Conservation (phyloP, 1,140 invertebrate genomes). For the Cephus cinctus region DNA sequence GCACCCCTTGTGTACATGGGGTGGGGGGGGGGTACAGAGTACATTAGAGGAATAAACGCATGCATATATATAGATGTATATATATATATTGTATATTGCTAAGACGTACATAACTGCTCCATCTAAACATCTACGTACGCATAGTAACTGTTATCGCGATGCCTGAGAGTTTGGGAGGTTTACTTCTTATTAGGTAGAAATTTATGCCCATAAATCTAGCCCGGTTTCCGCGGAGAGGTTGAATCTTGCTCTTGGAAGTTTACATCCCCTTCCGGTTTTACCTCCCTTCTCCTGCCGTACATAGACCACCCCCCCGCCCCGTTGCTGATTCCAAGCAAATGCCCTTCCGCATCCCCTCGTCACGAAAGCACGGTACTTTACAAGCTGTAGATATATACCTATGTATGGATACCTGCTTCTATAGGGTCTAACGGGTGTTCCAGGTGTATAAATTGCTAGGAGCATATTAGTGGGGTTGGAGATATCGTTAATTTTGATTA, state of each 20-base stretch:
- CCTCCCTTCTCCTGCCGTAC: conserved; percentile 16
- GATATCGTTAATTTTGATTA: too few species aligned
- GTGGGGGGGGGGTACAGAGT: too few species aligned
- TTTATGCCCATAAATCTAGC: conserved; percentile 46
- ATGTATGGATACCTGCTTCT: too few species aligned
- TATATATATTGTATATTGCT: too few species aligned
- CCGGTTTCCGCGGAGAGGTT: conserved; percentile 39
- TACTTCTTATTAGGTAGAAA: conserved; percentile 44
- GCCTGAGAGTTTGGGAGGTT: conserved; percentile 19
- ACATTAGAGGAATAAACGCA: too few species aligned
- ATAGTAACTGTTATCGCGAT: conserved; percentile 25
- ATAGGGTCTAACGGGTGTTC: too few species aligned
- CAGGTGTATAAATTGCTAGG: too few species aligned
- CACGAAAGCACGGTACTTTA: conserved; percentile 27
- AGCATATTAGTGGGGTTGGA: too few species aligned
- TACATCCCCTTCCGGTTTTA: conserved; percentile 23
- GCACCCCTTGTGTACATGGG: too few species aligned
- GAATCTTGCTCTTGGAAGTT: conserved; percentile 38
- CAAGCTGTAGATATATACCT: conserved; percentile 25
- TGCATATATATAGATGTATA: too few species aligned
- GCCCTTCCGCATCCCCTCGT: conserved; percentile 18
- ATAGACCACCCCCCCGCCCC: not conserved
- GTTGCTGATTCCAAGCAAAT: too few species aligned
- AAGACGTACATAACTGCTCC: too few species aligned
- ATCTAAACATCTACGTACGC: not conserved